A percentile compares a stretch with the other conserved stretches of the same genome.
These are phyloP conservation scores for Yponomeuta sedellus DNA, from an alignment of 2,888 invertebrate genomes.

Conservation along the genomic window DNA sequence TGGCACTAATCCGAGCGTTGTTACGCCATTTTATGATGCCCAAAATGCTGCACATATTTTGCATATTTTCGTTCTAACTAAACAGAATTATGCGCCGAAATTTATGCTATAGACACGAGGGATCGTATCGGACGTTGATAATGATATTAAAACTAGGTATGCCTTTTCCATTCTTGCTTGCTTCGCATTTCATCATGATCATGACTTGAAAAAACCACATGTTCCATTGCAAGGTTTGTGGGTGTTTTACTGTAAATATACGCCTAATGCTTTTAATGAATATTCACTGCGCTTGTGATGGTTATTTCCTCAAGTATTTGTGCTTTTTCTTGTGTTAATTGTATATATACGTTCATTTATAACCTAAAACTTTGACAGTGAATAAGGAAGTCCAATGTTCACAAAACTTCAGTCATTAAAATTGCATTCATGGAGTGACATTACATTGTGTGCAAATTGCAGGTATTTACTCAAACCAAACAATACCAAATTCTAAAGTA, in stretches of 20 bases:
- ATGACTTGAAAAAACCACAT: conserved; percentile 68
- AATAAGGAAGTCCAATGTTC: conserved; percentile 61
- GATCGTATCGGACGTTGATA: conserved; percentile 51
- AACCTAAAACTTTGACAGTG: conserved; percentile 68
- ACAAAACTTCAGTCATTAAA: conserved; percentile 27
- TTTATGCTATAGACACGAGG: conserved; percentile 53
- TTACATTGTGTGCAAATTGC: conserved; percentile 39
- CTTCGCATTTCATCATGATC: conserved; percentile 46
- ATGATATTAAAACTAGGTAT: conserved; percentile 60
- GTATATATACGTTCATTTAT: conserved; percentile 36
- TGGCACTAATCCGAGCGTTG: conserved; percentile 48
- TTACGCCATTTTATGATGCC: conserved; percentile 76
- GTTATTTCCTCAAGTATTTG: conserved; percentile 26
- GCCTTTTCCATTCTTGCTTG: conserved; percentile 65
- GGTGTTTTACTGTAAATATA: conserved; percentile 49
- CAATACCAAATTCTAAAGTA: no score
- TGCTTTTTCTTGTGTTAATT: conserved; percentile 30
- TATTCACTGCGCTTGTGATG: background rate
- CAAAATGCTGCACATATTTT: conserved; percentile 71
- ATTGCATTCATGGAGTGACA: conserved; percentile 32
- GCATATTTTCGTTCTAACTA: conserved; percentile 54
- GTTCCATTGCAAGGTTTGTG: conserved; percentile 61
- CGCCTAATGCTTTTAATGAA: background rate
- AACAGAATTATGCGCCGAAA: conserved; percentile 53
- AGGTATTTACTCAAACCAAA: conserved; percentile 18